Base-by-base conservation (phyloP, 2,888 invertebrate species). In the Ophioninae sp. region DNA sequence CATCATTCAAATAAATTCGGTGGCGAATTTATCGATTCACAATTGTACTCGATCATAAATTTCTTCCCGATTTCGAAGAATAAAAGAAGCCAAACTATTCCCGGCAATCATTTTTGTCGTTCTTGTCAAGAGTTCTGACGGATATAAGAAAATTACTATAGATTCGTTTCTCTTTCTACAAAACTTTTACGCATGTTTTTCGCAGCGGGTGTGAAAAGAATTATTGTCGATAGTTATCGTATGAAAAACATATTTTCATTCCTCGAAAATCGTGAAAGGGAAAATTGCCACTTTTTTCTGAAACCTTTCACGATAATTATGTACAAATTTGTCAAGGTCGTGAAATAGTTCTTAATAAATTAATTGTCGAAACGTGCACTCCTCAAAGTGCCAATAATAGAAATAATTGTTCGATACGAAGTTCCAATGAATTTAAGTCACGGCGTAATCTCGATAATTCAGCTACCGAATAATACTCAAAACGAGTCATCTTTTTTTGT, bases 401-500 rank as follows among this genome's bases (percentile, higher is more conserved):
- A 44, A 44, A 44, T 8, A 7, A 44, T 13, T 6, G 13, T 6
- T 50, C 17, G 13, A 17, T 17, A 17, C 13, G 50, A 50, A 17
- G 17, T 17, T 50, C 50, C 13, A 50, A 50, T 50, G 50, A 13
- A 50, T 50, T 50, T 50, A 50, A 17, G 17, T 50, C 50, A 50
- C 50, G 17, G 3, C 30, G 1, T 20, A n/a, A 59, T 20, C 7
- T 64, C 30, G 64, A 64, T 7, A 17, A 64, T 30, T 37, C 8
- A 62, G 30, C 30, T 10, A 37, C 37, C 17, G 30, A 64, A 64
- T 23, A 13, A 64, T 64, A 2, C 5, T 64, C 65, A 41, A 39
- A 7, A 41, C 21, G 67, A 41, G 30, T 76, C 76, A 37, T 74
- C 50, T 79, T 67, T 30, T 30, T 62, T 79, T 74, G 20, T 37